These are phyloP conservation scores for Gadus chalcogrammus DNA, from an alignment of 2,113 vertebrate genomes.

Conservation along the genomic window DNA sequence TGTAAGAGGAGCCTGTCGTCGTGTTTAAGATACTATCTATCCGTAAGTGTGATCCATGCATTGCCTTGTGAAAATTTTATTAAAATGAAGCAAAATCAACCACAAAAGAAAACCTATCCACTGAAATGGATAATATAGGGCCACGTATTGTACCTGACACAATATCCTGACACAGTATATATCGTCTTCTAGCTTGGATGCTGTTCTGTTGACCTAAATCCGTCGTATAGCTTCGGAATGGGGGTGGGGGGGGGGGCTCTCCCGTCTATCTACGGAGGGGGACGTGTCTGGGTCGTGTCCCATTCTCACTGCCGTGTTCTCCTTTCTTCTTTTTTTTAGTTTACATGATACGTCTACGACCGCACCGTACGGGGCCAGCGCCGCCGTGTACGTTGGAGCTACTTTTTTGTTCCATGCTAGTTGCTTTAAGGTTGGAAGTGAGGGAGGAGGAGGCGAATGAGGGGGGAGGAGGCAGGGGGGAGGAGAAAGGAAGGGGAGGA, in stretches of 20 bases:
- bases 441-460: slow-evolving; percentile 32
- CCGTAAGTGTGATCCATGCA: slow-evolving; percentile 64
- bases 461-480: slow-evolving; percentile 29
- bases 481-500: slow-evolving; percentile 30
- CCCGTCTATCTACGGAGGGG: background rate
- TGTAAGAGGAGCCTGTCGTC: slow-evolving; percentile 17
- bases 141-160: slow-evolving; percentile 32
- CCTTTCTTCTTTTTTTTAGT: background rate
- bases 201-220: slow-evolving; percentile 29
- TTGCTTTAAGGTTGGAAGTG: slow-evolving; percentile 46
- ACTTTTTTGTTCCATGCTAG: slow-evolving; percentile 40
- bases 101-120: slow-evolving; percentile 13
- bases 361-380: slow-evolving; percentile 21
- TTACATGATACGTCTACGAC: slow-evolving; percentile 6
- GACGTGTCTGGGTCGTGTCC: no score
- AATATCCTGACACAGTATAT: background rate
- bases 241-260: slow-evolving; percentile 29
- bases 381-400: slow-evolving; percentile 34
- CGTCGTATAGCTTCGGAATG: slow-evolving; percentile 18
- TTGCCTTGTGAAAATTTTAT: slow-evolving; percentile 38
- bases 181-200: background rate
- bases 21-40: slow-evolving; percentile 54
- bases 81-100: no score
- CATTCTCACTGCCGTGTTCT: background rate
- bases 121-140: slow-evolving; percentile 38